Percentiles rank a stretch among this genome's conserved stretches.
Conservation (phyloP, 2,888 invertebrate genomes). For the Phalangium opilio region DNA sequence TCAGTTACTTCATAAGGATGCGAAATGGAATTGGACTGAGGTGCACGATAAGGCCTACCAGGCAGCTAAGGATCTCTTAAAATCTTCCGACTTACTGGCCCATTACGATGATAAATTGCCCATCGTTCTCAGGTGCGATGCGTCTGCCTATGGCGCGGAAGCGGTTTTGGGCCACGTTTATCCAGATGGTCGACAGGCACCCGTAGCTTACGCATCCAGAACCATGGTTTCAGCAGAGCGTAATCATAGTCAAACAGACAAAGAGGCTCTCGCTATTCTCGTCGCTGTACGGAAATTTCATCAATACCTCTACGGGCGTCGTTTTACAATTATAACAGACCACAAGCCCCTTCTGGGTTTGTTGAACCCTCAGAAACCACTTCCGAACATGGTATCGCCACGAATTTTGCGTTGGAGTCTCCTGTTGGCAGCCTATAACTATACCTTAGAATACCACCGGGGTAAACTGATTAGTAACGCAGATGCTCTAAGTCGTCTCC, state of each 20-base stretch:
- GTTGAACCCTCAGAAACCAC: neutral
- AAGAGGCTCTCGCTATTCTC: conserved; percentile 14
- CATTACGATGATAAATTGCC: conserved; percentile 15
- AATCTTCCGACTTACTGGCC: conserved; percentile 5
- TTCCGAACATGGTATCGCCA: conserved; percentile 5
- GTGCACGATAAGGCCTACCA: conserved; percentile 6
- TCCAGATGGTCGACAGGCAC: conserved; percentile 13
- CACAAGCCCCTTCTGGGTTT: conserved; percentile 15
- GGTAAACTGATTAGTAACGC: conserved; percentile 4
- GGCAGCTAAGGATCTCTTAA: conserved; percentile 2
- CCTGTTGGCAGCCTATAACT: conserved; percentile 4
- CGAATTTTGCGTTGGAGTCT: conserved; percentile 8
- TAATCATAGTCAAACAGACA: conserved; percentile 12
- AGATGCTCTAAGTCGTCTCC: conserved; percentile 5
- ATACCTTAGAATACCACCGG: neutral
- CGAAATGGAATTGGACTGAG: conserved; percentile 7
- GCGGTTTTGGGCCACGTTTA: conserved; percentile 17
- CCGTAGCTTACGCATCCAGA: conserved; percentile 20
- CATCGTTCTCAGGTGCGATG: conserved; percentile 18
- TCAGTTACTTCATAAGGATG: conserved; percentile 4
- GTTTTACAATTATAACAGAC: conserved; percentile 17
- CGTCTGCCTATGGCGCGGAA: conserved; percentile 20
- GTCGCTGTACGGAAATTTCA: conserved; percentile 20
- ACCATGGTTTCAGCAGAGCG: conserved; percentile 18
- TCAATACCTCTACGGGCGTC: conserved; percentile 19